Percentiles rank a stretch among this genome's conserved stretches.
These are phyloP conservation scores for Campopleginae sp. DNA, from an alignment of 2,888 invertebrate genomes.

Conservation along the genomic window DNA sequence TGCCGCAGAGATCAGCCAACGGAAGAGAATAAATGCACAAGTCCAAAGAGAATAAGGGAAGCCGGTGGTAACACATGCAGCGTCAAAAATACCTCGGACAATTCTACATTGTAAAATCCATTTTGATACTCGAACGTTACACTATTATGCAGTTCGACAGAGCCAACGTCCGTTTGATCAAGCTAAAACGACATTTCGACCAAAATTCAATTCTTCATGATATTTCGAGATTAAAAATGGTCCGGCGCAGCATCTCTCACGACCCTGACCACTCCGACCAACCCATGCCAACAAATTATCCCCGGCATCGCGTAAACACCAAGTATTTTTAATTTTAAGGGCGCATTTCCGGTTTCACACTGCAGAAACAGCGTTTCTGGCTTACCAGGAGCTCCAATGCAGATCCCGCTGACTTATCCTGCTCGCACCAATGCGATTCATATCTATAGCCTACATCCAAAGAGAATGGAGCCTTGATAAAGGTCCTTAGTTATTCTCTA, in stretches of 20 bases:
- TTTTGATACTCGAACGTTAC: neutral
- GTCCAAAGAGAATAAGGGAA: neutral
- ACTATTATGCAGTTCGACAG: neutral
- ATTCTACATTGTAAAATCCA: neutral
- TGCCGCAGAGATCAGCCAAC: constrained; percentile 19
- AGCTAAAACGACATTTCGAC: neutral
- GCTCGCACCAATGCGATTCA: neutral
- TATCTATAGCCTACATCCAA: constrained; percentile 37
- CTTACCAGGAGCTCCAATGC: neutral
- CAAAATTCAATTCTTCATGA: neutral
- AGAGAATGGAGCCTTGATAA: constrained; percentile 36
- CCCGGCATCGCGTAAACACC: neutral
- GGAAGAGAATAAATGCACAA: constrained; percentile 8
- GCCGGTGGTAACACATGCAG: neutral
- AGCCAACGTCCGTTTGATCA: neutral
- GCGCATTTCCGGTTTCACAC: too few relatives aligned
- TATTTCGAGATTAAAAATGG: neutral
- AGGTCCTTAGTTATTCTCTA: constrained; percentile 29
- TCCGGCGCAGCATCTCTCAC: neutral
- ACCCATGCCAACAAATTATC: neutral
- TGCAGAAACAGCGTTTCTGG: neutral
- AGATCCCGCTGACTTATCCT: neutral
- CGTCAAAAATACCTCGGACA: too few relatives aligned
- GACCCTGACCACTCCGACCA: neutral
- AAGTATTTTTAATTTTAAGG: neutral